Percentiles rank a stretch among this genome's conserved stretches.
These are phyloP conservation scores for Lepidochrysops patricia DNA, from an alignment of 2,888 invertebrate species.

Conservation along the genomic window DNA sequence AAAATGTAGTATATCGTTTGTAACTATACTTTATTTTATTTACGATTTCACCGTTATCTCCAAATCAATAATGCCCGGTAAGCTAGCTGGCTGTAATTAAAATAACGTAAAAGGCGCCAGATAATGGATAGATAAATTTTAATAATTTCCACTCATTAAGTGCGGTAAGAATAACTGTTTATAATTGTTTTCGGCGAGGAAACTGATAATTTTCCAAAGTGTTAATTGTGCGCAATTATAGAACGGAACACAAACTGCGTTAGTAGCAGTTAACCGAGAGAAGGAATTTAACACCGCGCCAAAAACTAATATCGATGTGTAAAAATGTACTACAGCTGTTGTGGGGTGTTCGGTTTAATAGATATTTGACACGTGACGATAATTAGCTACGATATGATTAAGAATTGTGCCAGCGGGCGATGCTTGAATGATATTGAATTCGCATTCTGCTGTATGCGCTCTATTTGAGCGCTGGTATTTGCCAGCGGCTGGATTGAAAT, in stretches of 20 bases:
- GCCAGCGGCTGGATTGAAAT: neutral
- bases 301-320: conserved; percentile 19
- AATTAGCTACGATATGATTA: conserved; percentile 30
- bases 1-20: too few relatives aligned
- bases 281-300: conserved; percentile 15
- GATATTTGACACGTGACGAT: conserved; percentile 26
- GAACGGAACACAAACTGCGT: neutral
- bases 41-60: neutral
- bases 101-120: neutral
- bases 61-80: conserved; percentile 3
- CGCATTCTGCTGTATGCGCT: conserved; percentile 7
- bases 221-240: conserved; percentile 7
- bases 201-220: conserved; percentile 1
- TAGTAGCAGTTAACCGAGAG: neutral
- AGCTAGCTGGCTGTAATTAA: neutral
- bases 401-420: conserved; percentile 20
- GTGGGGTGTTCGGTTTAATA: conserved; percentile 26
- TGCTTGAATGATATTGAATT: conserved; percentile 1
- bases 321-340: conserved; percentile 29
- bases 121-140: conserved; percentile 4
- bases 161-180: conserved; percentile 2
- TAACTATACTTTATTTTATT: neutral
- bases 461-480: conserved; percentile 5
- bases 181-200: neutral
- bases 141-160: conserved; percentile 7